phyloP scores from a whole-genome alignment of 1,140 invertebrate species.

The Drosophila rhopaloa region DNA sequence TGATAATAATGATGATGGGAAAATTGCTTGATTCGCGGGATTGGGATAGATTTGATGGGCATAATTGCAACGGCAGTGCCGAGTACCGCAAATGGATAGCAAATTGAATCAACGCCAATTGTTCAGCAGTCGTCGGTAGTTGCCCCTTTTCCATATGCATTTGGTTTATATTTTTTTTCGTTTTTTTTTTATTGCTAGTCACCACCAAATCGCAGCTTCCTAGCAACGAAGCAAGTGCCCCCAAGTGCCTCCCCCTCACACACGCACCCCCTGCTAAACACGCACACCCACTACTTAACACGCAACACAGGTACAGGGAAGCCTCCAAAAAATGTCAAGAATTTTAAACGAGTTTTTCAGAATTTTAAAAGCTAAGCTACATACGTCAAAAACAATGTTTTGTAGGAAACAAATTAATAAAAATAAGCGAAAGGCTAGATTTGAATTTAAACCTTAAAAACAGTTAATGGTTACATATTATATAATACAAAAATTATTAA shows the following conservation, averaged over 20 bases:
- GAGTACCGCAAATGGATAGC: conserved; percentile 47
- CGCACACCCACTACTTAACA: conserved; percentile 20
- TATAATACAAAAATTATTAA: too few relatives aligned
- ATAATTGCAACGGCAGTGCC: conserved; percentile 45
- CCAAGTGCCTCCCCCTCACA: background rate
- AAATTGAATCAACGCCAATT: conserved; percentile 81
- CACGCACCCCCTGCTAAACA: background rate
- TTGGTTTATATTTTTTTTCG: conserved; percentile 8
- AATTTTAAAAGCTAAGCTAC: background rate
- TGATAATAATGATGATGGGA: conserved; percentile 32
- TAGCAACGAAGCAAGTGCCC: conserved; percentile 16
- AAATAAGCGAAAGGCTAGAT: too few relatives aligned
- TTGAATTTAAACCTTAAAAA: too few relatives aligned
- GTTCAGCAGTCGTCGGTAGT: conserved; percentile 19
- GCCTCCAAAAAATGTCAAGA: background rate
- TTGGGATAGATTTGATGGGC: conserved; percentile 51
- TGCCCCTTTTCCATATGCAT: conserved; percentile 38
- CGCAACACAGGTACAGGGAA: conserved; percentile 21
- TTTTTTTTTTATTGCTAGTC: conserved; percentile 6
- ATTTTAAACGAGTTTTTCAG: too few relatives aligned
- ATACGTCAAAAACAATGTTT: too few relatives aligned
- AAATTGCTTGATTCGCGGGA: conserved; percentile 55
- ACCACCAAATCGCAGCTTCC: conserved; percentile 31
- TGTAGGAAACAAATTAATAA: too few relatives aligned
- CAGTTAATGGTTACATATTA: background rate